Base-by-base conservation (phyloP, 2,113 vertebrate species). In the Odontophorus gujanensis region DNA sequence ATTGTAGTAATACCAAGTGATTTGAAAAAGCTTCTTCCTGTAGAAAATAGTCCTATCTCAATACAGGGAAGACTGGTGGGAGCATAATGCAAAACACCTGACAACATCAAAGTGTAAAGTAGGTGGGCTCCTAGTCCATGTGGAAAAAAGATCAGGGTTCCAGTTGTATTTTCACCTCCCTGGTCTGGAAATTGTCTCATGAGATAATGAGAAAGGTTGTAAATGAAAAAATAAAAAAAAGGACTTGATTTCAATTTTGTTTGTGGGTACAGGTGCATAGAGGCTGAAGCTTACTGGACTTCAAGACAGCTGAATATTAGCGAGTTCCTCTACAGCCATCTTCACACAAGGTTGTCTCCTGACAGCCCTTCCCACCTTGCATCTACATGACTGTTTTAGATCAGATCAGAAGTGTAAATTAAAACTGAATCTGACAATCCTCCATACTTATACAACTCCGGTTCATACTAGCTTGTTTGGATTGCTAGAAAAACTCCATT, bases 31-130 rank as follows among this genome's bases (percentile, higher is more conserved):
- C 11, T 67, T 61, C 19, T 66, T 93, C 61, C 55, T 73, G 26
- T 67, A 84, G 69, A 85, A 80, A 73, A 58, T 8, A 25, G 36
- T 69, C 50, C 47, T 69, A 32, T 69, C 22, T 80, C 13, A 47
- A 50, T 77, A 53, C 7, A 80, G 24, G 43, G 79, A 87, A 30
- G 76, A 85, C 69, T 16, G 20, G 74, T 85, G 68, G 55, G 36
- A 83, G 28, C 7, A 8, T 69, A 69, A 20, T 48, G 59, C 68
- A 69, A 90, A 90, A 82, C 19, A 24, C 36, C n/a, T 80, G 59
- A 87, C 50, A 74, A 40, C 28, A 94, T 57, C 55, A 82, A 93
- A 65, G 16, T 66, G 78, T 59, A 92, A 94, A 85, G 74, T 65
- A 85, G 40, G 63, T 65, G 43, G 25, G 58, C 55, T 85, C 36